Evolutionary conservation across 2,797 vertebrate genomes (phyloP).

Genomic region (Acrossocheilus fasciatus): DNA sequence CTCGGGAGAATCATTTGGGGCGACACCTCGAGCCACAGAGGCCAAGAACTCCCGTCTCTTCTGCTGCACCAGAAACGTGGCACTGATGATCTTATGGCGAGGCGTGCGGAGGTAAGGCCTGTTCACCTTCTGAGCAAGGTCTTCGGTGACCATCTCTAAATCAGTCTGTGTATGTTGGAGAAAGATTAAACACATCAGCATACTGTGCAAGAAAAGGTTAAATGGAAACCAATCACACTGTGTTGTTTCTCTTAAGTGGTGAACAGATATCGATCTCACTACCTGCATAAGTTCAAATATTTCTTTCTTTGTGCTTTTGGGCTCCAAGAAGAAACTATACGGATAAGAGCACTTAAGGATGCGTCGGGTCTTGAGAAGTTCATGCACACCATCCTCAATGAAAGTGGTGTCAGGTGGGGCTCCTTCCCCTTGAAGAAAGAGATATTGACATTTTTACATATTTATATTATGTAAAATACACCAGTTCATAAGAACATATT

Average conservation of each 20-base stretch:
- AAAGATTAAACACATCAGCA: neutral
- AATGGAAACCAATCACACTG: neutral
- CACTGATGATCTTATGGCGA: slow-evolving; percentile 95
- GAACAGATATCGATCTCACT: slow-evolving; percentile 39
- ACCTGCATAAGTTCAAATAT: slow-evolving; percentile 99
- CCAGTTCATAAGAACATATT: neutral
- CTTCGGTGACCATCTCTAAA: slow-evolving; percentile 98
- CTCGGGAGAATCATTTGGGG: slow-evolving; percentile 94
- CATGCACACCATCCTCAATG: slow-evolving; percentile 96
- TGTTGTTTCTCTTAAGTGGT: neutral
- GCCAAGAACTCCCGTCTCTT: slow-evolving; percentile 97
- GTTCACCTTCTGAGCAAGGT: slow-evolving; percentile 98
- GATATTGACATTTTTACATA: neutral
- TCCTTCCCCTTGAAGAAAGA: slow-evolving; percentile 82
- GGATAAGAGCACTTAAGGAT: slow-evolving; percentile 99
- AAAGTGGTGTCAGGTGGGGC: slow-evolving; percentile 95
- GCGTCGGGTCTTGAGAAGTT: slow-evolving; percentile 95
- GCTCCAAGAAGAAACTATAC: slow-evolving; percentile 97
- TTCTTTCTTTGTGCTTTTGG: slow-evolving; percentile 99
- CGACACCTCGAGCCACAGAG: slow-evolving; percentile 93
- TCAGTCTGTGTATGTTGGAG: slow-evolving; percentile 84
- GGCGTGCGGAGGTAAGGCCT: slow-evolving; percentile 96
- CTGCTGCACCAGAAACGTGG: slow-evolving; percentile 94
- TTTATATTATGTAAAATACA: neutral
- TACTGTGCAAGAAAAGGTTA: neutral